A percentile compares a stretch with the other conserved stretches of the same genome.
These are phyloP conservation scores for Alviniconcha marisindica DNA, from an alignment of 1,140 invertebrate genomes.

Conservation along the genomic window DNA sequence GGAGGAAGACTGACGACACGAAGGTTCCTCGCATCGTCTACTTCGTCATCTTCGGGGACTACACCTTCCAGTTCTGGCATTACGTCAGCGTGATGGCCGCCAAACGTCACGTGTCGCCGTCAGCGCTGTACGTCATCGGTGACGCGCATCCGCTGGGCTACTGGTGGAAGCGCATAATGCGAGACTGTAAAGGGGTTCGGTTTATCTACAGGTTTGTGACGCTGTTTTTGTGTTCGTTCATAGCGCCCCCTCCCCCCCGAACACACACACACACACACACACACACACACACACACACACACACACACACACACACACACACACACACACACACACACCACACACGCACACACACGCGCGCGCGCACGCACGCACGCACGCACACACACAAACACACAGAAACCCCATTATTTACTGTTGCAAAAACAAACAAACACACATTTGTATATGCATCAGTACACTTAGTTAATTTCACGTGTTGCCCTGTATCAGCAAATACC, in stretches of 20 bases:
- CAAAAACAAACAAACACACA: neutral
- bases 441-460: neutral
- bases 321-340: neutral
- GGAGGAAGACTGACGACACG: conserved; percentile 17
- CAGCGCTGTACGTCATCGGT: conserved; percentile 48
- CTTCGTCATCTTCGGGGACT: conserved; percentile 50
- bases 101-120: conserved; percentile 40
- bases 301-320: no score
- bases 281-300: neutral
- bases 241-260: neutral
- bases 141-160: conserved; percentile 45
- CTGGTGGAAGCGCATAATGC: conserved; percentile 44
- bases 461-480: neutral
- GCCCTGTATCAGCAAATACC: neutral
- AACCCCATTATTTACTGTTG: no score
- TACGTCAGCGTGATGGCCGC: conserved; percentile 48
- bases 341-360: no score
- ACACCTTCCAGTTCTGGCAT: conserved; percentile 47
- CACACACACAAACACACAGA: neutral
- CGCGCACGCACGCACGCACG: no score
- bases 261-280: neutral
- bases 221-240: neutral
- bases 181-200: conserved; percentile 40
- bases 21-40: conserved; percentile 47
- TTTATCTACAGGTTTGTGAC: conserved; percentile 26